Evolutionary conservation across 2,113 vertebrate genomes (phyloP).

Genomic region (Etheostoma cragini): DNA sequence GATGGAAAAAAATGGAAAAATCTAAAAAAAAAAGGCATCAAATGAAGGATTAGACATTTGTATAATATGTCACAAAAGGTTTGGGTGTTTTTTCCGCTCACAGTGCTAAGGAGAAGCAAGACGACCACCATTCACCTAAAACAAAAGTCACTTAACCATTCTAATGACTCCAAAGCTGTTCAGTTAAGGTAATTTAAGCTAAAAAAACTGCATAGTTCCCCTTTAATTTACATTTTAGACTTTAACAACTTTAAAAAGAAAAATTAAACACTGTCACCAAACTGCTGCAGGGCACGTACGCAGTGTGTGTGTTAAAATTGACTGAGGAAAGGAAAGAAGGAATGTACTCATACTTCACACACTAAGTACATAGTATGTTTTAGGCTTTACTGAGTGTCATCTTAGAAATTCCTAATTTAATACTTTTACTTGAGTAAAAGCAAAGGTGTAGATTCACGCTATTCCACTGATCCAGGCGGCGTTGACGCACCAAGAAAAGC

Average conservation of each 20-base stretch:
- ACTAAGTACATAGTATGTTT: not conserved
- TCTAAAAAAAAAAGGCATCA: no score
- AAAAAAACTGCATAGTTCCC: no score
- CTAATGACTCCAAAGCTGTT: no score
- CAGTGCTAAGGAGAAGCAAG: no score
- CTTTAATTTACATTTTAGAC: not conserved
- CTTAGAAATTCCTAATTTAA: not conserved
- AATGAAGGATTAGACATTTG: no score
- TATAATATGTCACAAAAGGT: no score
- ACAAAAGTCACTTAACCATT: no score
- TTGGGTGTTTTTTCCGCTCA: no score
- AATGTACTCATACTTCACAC: not conserved
- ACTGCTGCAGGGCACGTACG: not conserved
- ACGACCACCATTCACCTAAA: no score
- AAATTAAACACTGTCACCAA: not conserved
- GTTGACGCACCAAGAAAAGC: not conserved
- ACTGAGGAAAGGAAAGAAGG: not conserved
- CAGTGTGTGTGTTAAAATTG: not conserved
- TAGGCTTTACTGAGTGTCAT: not conserved
- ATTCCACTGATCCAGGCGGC: not conserved
- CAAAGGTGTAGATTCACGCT: not conserved
- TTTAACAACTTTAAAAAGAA: not conserved
- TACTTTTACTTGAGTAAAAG: not conserved
- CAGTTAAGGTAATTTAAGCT: no score
- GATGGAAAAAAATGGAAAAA: no score